Conservation (phyloP, 1,140 invertebrate species). For the Leptonema lineaticorne region DNA sequence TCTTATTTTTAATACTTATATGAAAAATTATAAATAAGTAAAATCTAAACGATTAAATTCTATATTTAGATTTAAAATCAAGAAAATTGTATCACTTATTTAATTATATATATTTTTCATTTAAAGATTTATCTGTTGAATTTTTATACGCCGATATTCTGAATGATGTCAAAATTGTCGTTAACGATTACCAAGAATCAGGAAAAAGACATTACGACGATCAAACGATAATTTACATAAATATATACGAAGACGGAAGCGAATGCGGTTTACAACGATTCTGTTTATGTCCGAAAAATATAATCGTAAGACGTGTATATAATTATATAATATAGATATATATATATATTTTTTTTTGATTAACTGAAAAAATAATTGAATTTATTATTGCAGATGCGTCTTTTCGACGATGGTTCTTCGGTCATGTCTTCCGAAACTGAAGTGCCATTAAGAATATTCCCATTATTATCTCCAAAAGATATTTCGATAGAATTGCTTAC, state of each 20-base stretch:
- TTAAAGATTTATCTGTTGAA: slow-evolving; percentile 18
- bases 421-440: neutral
- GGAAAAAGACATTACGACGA: neutral
- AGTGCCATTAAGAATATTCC: slow-evolving; percentile 20
- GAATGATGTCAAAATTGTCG: slow-evolving; percentile 11
- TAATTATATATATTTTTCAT: too few species aligned
- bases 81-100: too few species aligned
- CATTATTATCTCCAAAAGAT: slow-evolving; percentile 19
- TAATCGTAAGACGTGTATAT: slow-evolving; percentile 10
- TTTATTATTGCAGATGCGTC: slow-evolving; percentile 20
- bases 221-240: slow-evolving; percentile 17
- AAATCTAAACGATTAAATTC: neutral
- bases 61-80: too few species aligned
- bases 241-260: slow-evolving; percentile 33
- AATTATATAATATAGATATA: neutral
- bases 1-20: neutral
- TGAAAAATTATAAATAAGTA: neutral
- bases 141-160: slow-evolving; percentile 31
- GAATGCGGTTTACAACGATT: slow-evolving; percentile 42
- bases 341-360: neutral
- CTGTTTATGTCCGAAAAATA: slow-evolving; percentile 44
- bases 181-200: slow-evolving; percentile 22
- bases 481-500: slow-evolving; percentile 26
- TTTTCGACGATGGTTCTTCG: slow-evolving; percentile 25
- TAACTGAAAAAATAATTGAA: neutral